Evolutionary conservation across 2,888 invertebrate species (phyloP).

Genomic region (Asteroscopus sphinx): DNA sequence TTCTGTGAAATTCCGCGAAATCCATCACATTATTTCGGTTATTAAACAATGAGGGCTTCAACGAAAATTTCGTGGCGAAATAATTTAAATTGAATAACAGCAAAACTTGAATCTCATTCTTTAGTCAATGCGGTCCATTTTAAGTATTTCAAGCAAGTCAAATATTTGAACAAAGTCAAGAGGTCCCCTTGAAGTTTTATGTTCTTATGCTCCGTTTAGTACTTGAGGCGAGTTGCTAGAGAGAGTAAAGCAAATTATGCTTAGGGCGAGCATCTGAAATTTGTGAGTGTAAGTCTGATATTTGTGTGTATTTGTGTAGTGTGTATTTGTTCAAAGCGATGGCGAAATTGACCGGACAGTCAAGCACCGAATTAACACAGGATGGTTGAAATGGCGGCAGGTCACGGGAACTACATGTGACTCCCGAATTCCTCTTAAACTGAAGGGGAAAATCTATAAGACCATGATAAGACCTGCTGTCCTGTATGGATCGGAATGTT

Average conservation of each 20-base stretch:
- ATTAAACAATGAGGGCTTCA: conserved; percentile 29
- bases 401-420: no score
- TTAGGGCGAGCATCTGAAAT: no score
- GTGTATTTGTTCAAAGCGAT: no score
- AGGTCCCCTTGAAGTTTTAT: conserved; percentile 69
- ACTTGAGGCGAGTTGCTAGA: conserved; percentile 35
- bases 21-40: conserved; percentile 34
- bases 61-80: conserved; percentile 47
- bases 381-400: no score
- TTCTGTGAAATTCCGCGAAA: conserved; percentile 17
- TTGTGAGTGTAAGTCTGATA: no score
- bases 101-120: conserved; percentile 58
- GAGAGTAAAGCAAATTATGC: not conserved
- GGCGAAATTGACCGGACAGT: no score
- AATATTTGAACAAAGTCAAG: conserved; percentile 76
- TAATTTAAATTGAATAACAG: conserved; percentile 61
- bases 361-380: no score
- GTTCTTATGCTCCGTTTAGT: conserved; percentile 60
- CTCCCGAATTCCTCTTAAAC: no score
- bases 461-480: no score
- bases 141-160: conserved; percentile 71
- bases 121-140: conserved; percentile 68
- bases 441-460: no score
- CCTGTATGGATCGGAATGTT: no score
- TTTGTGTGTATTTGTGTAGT: no score